phyloP scores from a whole-genome alignment of 2,113 vertebrate species.

The Cygnus buccinator region DNA sequence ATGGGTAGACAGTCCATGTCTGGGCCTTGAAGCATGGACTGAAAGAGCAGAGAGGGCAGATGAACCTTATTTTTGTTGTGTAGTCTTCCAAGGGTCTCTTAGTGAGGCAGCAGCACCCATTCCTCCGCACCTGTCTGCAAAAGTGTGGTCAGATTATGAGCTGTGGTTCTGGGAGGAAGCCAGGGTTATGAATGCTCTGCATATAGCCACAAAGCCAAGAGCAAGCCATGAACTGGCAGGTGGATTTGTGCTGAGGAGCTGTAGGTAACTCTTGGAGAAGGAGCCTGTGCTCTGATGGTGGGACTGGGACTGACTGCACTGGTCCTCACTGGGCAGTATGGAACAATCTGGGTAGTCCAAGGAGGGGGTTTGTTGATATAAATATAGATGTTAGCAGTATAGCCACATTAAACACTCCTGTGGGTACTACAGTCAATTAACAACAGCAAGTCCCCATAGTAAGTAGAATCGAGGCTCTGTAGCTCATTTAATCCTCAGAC shows the following conservation, averaged over 20 bases:
- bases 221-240: background rate
- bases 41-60: background rate
- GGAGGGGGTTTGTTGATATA: background rate
- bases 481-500: background rate
- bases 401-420: background rate
- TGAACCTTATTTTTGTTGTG: background rate
- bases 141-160: background rate
- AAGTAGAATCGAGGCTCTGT: background rate
- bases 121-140: background rate
- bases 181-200: background rate
- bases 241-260: background rate
- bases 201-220: background rate
- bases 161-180: background rate
- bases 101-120: background rate
- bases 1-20: background rate
- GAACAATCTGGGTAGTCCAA: background rate
- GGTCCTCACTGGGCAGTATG: background rate
- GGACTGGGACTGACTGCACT: background rate
- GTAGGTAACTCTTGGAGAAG: background rate
- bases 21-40: background rate
- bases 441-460: background rate
- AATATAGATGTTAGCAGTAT: background rate
- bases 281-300: background rate
- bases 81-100: background rate
- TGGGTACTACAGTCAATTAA: background rate